phyloP scores from a whole-genome alignment of 2,113 vertebrate genomes.

The Microcebus tavaratra region DNA sequence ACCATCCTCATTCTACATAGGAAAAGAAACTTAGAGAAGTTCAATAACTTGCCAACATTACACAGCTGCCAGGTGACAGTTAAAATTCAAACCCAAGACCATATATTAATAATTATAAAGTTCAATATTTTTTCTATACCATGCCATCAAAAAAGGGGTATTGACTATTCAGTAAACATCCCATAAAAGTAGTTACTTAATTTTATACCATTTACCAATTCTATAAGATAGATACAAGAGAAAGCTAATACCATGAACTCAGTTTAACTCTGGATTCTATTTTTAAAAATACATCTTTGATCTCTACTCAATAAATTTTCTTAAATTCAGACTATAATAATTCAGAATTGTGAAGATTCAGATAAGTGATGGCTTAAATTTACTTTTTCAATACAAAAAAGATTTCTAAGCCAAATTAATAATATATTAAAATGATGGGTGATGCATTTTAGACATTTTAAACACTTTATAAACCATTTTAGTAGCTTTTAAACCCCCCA shows the following conservation, averaged over 20 bases:
- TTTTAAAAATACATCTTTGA: slow-evolving; percentile 18
- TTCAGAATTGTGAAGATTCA: slow-evolving; percentile 16
- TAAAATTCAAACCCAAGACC: neutral
- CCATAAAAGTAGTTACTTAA: neutral
- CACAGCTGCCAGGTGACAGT: neutral
- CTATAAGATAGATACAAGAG: neutral
- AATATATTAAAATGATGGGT: neutral
- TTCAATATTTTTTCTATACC: neutral
- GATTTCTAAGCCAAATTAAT: neutral
- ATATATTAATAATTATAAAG: neutral
- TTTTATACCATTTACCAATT: slow-evolving; percentile 20
- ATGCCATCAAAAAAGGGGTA: neutral
- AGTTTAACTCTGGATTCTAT: neutral
- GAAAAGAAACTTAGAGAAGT: neutral
- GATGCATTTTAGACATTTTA: neutral
- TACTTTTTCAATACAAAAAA: slow-evolving; percentile 2
- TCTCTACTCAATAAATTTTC: slow-evolving; percentile 14
- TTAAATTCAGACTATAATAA: neutral
- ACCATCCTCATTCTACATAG: neutral
- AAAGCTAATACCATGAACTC: neutral
- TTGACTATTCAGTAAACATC: neutral
- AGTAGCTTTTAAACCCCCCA: neutral
- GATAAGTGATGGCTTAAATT: neutral
- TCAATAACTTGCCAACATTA: neutral
- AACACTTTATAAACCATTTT: neutral